These are phyloP conservation scores for Drosophila ezoana DNA, from an alignment of 2,888 invertebrate species.

Conservation along the genomic window DNA sequence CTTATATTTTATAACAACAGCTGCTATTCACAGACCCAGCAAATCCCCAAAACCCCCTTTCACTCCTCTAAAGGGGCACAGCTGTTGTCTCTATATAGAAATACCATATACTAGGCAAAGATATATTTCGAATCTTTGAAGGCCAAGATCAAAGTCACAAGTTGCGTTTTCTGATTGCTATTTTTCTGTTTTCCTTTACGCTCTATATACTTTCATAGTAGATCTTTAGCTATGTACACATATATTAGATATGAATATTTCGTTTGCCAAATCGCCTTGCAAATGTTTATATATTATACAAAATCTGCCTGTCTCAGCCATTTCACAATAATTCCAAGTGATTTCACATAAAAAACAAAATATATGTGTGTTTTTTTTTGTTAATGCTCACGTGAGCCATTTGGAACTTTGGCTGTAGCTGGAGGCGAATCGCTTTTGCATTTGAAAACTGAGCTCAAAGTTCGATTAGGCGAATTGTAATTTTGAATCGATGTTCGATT, in stretches of 20 bases:
- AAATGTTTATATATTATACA: conserved; percentile 14
- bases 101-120: neutral
- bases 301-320: conserved; percentile 32
- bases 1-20: neutral
- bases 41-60: neutral
- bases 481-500: conserved; percentile 12
- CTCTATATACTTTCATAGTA: conserved; percentile 34
- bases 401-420: conserved; percentile 40
- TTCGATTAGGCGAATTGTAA: conserved; percentile 26
- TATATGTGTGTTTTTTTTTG: too few relatives aligned
- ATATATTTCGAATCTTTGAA: conserved; percentile 51
- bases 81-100: neutral
- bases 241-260: conserved; percentile 13
- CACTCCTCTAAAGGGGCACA: neutral
- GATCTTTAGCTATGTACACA: neutral
- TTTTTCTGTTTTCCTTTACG: conserved; percentile 14
- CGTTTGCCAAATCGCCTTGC: conserved; percentile 37
- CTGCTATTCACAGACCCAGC: neutral
- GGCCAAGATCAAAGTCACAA: conserved; percentile 79
- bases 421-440: conserved; percentile 25
- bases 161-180: conserved; percentile 28
- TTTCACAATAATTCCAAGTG: conserved; percentile 23
- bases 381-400: conserved; percentile 60
- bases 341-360: conserved; percentile 17
- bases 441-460: conserved; percentile 24